Percentiles rank a stretch among this genome's conserved stretches.
These are phyloP conservation scores for Erebia aethiops DNA, from an alignment of 2,888 invertebrate genomes.

Conservation along the genomic window DNA sequence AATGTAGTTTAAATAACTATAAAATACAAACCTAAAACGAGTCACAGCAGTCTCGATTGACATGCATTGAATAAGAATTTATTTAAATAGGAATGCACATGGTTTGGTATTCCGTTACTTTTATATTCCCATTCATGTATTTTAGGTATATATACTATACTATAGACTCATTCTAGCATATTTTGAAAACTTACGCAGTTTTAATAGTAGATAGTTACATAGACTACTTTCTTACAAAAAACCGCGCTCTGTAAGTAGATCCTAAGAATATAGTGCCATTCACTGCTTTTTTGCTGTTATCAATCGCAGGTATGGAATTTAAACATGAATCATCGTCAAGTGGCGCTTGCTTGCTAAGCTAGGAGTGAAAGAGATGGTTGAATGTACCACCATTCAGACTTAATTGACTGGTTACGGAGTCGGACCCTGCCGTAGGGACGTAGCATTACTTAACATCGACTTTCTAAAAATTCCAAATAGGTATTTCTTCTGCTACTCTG, in stretches of 20 bases:
- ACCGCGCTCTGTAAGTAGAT: slow-evolving; percentile 26
- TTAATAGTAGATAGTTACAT: not conserved
- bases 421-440: slow-evolving; percentile 78
- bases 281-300: slow-evolving; percentile 75
- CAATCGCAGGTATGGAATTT: slow-evolving; percentile 79
- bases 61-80: slow-evolving; percentile 40
- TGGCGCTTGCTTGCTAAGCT: slow-evolving; percentile 73
- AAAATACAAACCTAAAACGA: slow-evolving; percentile 38
- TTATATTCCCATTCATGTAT: slow-evolving; percentile 29
- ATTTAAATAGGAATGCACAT: slow-evolving; percentile 40
- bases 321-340: slow-evolving; percentile 80
- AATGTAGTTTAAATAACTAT: slow-evolving; percentile 36
- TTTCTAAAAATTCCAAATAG: slow-evolving; percentile 77
- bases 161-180: not conserved
- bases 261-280: slow-evolving; percentile 72
- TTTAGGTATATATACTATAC: not conserved
- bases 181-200: slow-evolving; percentile 8
- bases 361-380: slow-evolving; percentile 71
- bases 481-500: slow-evolving; percentile 59
- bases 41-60: slow-evolving; percentile 39
- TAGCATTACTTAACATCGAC: slow-evolving; percentile 74
- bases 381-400: slow-evolving; percentile 76
- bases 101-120: slow-evolving; percentile 32
- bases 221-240: slow-evolving; percentile 20
- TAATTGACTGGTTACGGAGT: slow-evolving; percentile 81